These are phyloP conservation scores for Capricornis sumatraensis DNA, from an alignment of 2,113 vertebrate genomes.

Conservation along the genomic window DNA sequence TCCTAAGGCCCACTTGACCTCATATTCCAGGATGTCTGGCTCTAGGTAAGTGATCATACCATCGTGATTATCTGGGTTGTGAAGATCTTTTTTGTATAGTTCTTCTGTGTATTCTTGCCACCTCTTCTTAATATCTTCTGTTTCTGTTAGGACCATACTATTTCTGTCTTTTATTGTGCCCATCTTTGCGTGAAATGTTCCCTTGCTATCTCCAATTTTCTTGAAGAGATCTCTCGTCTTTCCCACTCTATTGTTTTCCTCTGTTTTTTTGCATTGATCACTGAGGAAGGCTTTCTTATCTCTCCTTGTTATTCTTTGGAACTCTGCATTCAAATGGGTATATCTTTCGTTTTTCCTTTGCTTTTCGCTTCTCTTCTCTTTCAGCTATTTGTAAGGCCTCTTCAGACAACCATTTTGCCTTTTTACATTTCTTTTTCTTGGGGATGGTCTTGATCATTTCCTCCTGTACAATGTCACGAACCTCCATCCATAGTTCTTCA, in stretches of 20 bases:
- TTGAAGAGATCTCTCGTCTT: background rate
- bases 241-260: background rate
- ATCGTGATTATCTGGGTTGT: background rate
- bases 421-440: background rate
- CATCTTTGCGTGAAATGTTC: background rate
- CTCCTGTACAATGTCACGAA: background rate
- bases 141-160: background rate
- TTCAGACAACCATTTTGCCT: background rate
- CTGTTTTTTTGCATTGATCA: background rate
- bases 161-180: background rate
- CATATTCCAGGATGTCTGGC: background rate
- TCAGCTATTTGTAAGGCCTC: background rate
- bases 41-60: background rate
- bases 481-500: background rate
- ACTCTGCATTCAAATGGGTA: background rate
- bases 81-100: background rate
- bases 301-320: background rate
- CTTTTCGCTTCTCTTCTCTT: background rate
- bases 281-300: background rate
- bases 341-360: background rate
- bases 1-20: background rate
- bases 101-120: background rate
- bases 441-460: background rate
- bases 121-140: background rate
- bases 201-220: background rate